Evolutionary conservation across 2,113 vertebrate genomes (phyloP).

Genomic region (Brevimyrus niger): DNA sequence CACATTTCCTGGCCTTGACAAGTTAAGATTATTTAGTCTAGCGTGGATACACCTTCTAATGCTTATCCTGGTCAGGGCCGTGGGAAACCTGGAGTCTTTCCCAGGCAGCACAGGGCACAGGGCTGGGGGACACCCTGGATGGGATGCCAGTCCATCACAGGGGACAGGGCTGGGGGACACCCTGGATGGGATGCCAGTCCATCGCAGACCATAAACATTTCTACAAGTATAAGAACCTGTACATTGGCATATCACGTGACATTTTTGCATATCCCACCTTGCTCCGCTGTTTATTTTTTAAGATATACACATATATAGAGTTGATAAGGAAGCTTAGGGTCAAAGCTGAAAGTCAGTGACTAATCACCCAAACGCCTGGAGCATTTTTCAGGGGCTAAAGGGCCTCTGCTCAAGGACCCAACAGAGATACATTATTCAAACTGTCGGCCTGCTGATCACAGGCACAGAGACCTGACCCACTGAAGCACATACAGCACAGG

Average conservation of each 20-base stretch:
- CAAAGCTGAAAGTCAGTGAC: no score
- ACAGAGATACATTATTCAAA: neutral
- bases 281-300: no score
- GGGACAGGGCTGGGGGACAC: neutral
- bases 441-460: neutral
- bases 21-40: neutral
- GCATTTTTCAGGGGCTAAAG: no score
- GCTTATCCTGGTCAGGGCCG: neutral
- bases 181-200: neutral
- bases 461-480: neutral
- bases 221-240: neutral
- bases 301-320: no score
- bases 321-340: no score
- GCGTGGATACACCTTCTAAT: neutral
- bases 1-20: neutral
- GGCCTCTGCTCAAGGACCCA: no score
- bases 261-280: neutral
- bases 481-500: neutral
- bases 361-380: no score
- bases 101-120: neutral
- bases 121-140: neutral
- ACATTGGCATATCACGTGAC: neutral
- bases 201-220: neutral
- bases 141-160: neutral
- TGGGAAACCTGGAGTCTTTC: neutral